These are phyloP conservation scores for Ephialtes manifestator DNA, from an alignment of 2,888 invertebrate genomes.

Conservation along the genomic window DNA sequence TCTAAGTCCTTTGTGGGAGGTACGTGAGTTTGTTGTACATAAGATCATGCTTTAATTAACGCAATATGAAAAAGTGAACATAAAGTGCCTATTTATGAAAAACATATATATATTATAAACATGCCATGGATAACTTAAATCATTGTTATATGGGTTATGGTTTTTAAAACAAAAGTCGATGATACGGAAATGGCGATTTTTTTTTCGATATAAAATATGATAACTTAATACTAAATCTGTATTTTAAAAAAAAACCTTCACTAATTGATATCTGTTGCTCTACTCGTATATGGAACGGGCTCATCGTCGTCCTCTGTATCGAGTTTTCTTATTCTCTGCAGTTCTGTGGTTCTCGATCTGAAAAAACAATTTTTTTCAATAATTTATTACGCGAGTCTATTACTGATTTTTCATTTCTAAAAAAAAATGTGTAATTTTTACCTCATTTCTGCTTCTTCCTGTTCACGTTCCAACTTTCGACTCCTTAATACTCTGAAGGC, in stretches of 20 bases:
- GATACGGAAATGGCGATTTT: conserved; percentile 39
- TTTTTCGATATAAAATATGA: conserved; percentile 25
- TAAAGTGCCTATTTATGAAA: conserved; percentile 11
- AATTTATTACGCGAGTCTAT: not conserved
- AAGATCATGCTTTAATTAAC: conserved; percentile 20
- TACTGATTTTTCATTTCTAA: not conserved
- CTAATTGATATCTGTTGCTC: conserved; percentile 80
- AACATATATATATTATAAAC: not conserved
- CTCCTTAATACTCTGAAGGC: conserved; percentile 89
- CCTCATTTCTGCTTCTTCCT: conserved; percentile 85
- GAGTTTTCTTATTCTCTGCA: conserved; percentile 78
- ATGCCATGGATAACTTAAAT: conserved; percentile 2
- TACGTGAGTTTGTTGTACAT: conserved; percentile 17
- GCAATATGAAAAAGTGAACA: conserved; percentile 6
- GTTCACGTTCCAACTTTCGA: conserved; percentile 87
- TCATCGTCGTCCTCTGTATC: conserved; percentile 81
- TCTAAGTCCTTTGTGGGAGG: not conserved
- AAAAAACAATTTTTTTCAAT: conserved; percentile 22
- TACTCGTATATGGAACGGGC: conserved; percentile 70
- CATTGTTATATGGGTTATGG: not conserved
- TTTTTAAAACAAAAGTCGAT: conserved; percentile 17
- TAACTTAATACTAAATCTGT: conserved; percentile 33
- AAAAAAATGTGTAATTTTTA: conserved; percentile 61
- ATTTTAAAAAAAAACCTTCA: not conserved
- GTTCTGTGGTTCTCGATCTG: conserved; percentile 77